A percentile compares a stretch with the other conserved stretches of the same genome.
These are phyloP conservation scores for Nestor notabilis DNA, from an alignment of 2,113 vertebrate genomes.

Conservation along the genomic window DNA sequence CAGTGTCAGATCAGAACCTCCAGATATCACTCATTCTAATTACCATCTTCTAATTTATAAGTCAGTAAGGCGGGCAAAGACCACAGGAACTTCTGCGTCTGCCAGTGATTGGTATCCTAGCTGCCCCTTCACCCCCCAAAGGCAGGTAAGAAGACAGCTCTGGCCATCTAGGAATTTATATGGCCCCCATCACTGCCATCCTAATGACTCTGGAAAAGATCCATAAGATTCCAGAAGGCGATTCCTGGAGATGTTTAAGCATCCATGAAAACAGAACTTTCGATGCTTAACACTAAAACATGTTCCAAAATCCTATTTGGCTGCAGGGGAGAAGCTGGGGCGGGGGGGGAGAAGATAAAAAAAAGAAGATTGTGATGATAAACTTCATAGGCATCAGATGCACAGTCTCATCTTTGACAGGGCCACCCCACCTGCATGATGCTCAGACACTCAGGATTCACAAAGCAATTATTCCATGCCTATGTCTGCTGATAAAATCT, in stretches of 20 bases:
- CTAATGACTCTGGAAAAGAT: not conserved
- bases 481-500: not conserved
- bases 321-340: not conserved
- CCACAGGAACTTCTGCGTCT: not conserved
- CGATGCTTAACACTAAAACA: not conserved
- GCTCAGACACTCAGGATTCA: not conserved
- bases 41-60: not conserved
- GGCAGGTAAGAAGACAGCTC: not conserved
- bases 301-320: not conserved
- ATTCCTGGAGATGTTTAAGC: not conserved
- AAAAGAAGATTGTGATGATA: not conserved
- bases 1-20: not conserved
- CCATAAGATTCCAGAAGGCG: not conserved
- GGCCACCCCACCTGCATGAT: not conserved
- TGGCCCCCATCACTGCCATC: not conserved
- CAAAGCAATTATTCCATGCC: not conserved
- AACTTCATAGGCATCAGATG: not conserved
- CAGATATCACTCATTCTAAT: not conserved
- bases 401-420: not conserved
- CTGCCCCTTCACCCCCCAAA: not conserved
- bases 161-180: not conserved
- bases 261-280: not conserved
- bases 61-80: not conserved
- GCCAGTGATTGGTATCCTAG: not conserved
- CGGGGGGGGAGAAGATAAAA: fast-evolving